phyloP scores from a whole-genome alignment of 2,888 invertebrate genomes.

The Julus scandinavius region DNA sequence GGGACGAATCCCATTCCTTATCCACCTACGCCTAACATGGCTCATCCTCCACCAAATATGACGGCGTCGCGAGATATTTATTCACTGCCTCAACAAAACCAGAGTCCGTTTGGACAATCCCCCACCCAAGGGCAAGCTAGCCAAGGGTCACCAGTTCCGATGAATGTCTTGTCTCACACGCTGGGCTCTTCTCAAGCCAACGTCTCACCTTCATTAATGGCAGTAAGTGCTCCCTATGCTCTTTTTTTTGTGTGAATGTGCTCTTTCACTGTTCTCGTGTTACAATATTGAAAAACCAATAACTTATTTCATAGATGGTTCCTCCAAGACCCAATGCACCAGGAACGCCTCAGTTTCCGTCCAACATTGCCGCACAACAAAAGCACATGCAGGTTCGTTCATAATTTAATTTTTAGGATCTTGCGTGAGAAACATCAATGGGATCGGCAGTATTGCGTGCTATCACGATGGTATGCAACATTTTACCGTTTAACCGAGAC shows the following conservation, averaged over 20 bases:
- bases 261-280: background rate
- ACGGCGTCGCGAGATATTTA: conserved; percentile 50
- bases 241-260: too few relatives aligned
- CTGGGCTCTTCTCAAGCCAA: conserved; percentile 49
- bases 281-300: background rate
- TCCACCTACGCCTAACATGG: conserved; percentile 46
- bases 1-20: conserved; percentile 17
- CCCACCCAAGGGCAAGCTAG: conserved; percentile 70
- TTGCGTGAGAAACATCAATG: too few relatives aligned
- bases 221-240: background rate
- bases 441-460: too few relatives aligned
- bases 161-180: conserved; percentile 39
- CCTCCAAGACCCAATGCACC: conserved; percentile 48
- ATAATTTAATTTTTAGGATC: background rate
- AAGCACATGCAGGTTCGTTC: conserved; percentile 52
- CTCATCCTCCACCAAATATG: conserved; percentile 39
- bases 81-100: conserved; percentile 52
- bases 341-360: conserved; percentile 52
- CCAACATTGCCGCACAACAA: conserved; percentile 49
- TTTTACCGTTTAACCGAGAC: too few relatives aligned
- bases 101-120: conserved; percentile 65
- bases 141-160: conserved; percentile 51
- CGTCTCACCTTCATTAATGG: conserved; percentile 51
- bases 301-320: conserved; percentile 43
- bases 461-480: too few relatives aligned